phyloP scores from a whole-genome alignment of 2,888 invertebrate species.

The Mythimna lalbum region DNA sequence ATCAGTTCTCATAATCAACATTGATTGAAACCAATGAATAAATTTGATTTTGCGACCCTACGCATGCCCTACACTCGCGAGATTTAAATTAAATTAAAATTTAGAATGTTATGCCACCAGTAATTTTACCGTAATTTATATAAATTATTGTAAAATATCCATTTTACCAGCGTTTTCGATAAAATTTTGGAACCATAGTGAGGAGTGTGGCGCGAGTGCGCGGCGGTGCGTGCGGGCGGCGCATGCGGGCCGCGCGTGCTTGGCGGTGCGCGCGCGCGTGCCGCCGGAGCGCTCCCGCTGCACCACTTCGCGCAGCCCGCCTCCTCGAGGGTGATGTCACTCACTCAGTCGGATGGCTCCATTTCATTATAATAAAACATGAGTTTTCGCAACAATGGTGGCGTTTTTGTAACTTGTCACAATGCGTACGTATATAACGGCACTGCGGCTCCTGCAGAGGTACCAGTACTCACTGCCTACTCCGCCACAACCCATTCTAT shows the following conservation, averaged over 20 bases:
- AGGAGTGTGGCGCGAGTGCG: slow-evolving; percentile 3
- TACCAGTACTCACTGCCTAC: slow-evolving; percentile 29
- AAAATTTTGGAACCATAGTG: background rate
- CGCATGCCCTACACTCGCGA: no score
- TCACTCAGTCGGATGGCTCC: slow-evolving; percentile 32
- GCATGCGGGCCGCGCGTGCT: no score
- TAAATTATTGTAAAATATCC: no score
- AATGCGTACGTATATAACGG: slow-evolving; percentile 55
- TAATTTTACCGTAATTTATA: no score
- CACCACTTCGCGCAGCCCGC: slow-evolving; percentile 32
- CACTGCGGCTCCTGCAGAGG: background rate
- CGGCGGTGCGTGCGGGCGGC: background rate
- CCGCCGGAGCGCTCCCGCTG: slow-evolving; percentile 1
- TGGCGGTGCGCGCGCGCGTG: background rate
- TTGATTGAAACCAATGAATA: no score
- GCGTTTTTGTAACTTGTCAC: slow-evolving; percentile 57
- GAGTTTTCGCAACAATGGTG: slow-evolving; percentile 58
- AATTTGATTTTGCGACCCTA: no score
- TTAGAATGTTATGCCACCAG: no score
- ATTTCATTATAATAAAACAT: slow-evolving; percentile 64
- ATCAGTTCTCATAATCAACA: no score
- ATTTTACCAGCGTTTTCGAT: no score
- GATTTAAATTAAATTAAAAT: no score
- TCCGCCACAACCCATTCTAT: slow-evolving; percentile 38
- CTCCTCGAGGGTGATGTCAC: slow-evolving; percentile 47